Evolutionary conservation across 2,888 invertebrate species (phyloP).

Genomic region (Leptogaster cylindrica): DNA sequence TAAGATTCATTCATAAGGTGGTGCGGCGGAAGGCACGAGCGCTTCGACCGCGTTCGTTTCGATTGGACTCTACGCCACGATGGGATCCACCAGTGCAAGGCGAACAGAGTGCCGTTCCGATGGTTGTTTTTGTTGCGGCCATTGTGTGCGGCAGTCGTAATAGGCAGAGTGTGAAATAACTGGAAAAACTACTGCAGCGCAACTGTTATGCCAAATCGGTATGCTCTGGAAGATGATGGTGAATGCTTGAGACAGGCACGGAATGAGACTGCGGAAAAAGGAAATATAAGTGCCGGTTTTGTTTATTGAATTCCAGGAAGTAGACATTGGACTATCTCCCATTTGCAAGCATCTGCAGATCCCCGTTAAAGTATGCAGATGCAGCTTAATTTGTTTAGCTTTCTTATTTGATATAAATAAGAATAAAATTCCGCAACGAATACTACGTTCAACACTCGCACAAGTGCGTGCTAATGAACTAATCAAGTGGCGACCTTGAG

Average conservation of each 20-base stretch:
- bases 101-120: neutral
- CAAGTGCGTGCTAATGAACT: conserved; percentile 18
- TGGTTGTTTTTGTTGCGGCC: neutral
- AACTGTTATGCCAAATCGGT: conserved; percentile 18
- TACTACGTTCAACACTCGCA: neutral
- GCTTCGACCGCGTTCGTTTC: neutral
- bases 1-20: conserved; percentile 4
- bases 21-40: neutral
- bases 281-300: conserved; percentile 5
- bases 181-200: neutral
- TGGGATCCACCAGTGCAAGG: neutral
- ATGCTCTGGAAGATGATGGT: neutral
- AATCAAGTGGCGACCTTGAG: conserved; percentile 40
- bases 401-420: neutral
- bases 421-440: neutral
- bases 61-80: conserved; percentile 1
- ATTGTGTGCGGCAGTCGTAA: conserved; percentile 2
- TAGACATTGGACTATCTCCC: neutral
- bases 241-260: conserved; percentile 24
- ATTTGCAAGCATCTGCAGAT: neutral
- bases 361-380: neutral
- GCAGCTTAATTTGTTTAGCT: neutral
- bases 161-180: conserved; percentile 10
- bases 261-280: conserved; percentile 25
- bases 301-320: neutral